Evolutionary conservation across 1,140 invertebrate species (phyloP).

Genomic region (Drosophila mojavensis): DNA sequence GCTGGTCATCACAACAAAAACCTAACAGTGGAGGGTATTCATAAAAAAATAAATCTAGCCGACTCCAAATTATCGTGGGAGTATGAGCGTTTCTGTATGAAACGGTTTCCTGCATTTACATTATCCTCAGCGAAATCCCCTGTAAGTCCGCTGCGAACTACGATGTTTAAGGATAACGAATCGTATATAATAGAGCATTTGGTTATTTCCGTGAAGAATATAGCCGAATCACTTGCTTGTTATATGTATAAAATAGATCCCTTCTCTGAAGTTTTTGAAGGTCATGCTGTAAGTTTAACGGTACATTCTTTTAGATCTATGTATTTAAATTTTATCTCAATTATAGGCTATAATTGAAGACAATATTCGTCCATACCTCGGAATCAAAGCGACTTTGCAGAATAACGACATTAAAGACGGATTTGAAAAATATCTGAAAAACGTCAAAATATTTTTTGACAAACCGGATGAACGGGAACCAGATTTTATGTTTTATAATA

Average conservation of each 20-base stretch:
- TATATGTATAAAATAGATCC: slow-evolving; percentile 91
- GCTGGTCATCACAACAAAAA: slow-evolving; percentile 83
- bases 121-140: slow-evolving; percentile 91
- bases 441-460: slow-evolving; percentile 89
- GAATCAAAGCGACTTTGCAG: slow-evolving; percentile 69
- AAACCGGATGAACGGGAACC: slow-evolving; percentile 94
- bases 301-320: neutral
- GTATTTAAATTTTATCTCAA: neutral
- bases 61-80: slow-evolving; percentile 97
- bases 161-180: slow-evolving; percentile 86
- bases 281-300: slow-evolving; percentile 58
- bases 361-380: slow-evolving; percentile 68
- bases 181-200: slow-evolving; percentile 50
- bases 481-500: slow-evolving; percentile 96
- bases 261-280: slow-evolving; percentile 63
- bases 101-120: slow-evolving; percentile 95
- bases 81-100: slow-evolving; percentile 97
- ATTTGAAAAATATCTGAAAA: slow-evolving; percentile 91
- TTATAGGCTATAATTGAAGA: slow-evolving; percentile 71
- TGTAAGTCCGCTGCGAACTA: slow-evolving; percentile 86
- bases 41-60: slow-evolving; percentile 99
- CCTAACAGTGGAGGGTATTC: slow-evolving; percentile 90
- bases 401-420: slow-evolving; percentile 86
- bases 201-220: slow-evolving; percentile 88
- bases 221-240: slow-evolving; percentile 93